Percentiles rank a stretch among this genome's conserved stretches.
Evolutionary conservation across 2,888 invertebrate genomes (phyloP).

Genomic region (Rhynchonema sp.): DNA sequence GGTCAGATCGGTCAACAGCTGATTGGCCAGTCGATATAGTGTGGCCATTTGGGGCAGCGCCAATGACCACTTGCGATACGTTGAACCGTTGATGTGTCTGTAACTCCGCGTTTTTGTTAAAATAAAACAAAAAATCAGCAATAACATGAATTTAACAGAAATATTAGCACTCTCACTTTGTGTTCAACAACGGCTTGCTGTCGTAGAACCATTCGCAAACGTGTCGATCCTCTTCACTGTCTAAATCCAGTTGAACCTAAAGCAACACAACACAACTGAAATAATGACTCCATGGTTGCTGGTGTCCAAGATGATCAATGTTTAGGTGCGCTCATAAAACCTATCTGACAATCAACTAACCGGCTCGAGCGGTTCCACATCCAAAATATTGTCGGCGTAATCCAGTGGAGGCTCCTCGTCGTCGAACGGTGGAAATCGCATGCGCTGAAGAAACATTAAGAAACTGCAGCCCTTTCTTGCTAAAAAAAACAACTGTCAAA

Average conservation of each 20-base stretch:
- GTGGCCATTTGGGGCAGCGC: constrained; percentile 92
- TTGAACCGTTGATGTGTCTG: constrained; percentile 77
- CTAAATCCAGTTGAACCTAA: constrained; percentile 85
- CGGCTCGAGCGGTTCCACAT: constrained; percentile 94
- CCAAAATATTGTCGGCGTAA: constrained; percentile 94
- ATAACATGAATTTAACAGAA: background rate
- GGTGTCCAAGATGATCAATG: background rate
- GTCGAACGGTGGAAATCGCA: constrained; percentile 98
- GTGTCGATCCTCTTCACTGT: constrained; percentile 55
- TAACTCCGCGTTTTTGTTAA: background rate
- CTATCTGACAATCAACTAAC: too few relatives aligned
- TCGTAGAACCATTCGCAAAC: constrained; percentile 95
- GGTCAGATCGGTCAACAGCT: constrained; percentile 71
- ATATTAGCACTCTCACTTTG: constrained; percentile 42
- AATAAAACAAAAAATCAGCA: background rate
- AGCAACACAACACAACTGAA: background rate
- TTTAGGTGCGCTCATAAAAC: too few relatives aligned
- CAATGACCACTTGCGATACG: constrained; percentile 89
- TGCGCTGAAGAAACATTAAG: too few relatives aligned
- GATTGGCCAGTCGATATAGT: constrained; percentile 87
- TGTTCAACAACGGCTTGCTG: constrained; percentile 78
- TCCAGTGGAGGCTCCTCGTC: constrained; percentile 98
- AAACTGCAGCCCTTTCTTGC: too few relatives aligned
- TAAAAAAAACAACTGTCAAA: too few relatives aligned
- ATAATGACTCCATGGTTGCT: background rate